Percentiles rank a stretch among this genome's conserved stretches.
Conservation (phyloP, 2,113 vertebrate species). For the Dendropsophus ebraccatus region DNA sequence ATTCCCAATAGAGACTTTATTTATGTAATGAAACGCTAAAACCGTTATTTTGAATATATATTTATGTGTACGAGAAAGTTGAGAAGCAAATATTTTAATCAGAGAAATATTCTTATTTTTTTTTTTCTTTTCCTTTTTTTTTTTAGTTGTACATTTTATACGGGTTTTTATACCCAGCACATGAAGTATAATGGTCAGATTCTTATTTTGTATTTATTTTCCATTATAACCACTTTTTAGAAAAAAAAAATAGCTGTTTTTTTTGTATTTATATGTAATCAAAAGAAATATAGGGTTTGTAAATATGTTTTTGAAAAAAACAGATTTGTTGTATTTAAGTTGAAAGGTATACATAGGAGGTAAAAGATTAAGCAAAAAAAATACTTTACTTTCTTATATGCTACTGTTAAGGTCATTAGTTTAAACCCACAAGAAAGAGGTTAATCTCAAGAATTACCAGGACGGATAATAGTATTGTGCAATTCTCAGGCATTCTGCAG, state of each 20-base stretch:
- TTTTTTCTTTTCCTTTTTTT: constrained; percentile 67
- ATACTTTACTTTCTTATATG: constrained; percentile 80
- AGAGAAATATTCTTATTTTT: constrained; percentile 90
- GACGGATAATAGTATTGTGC: constrained; percentile 79
- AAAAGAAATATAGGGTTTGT: constrained; percentile 88
- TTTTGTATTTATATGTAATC: constrained; percentile 99
- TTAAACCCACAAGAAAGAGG: constrained; percentile 81
- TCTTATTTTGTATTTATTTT: constrained; percentile 99
- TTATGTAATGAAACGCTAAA: constrained; percentile 89
- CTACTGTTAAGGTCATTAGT: constrained; percentile 85
- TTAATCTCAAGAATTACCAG: constrained; percentile 84
- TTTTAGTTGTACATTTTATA: constrained; percentile 99
- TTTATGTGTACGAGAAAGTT: constrained; percentile 97
- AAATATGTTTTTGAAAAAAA: constrained; percentile 82
- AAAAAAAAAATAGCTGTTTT: constrained; percentile 95
- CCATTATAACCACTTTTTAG: constrained; percentile 99
- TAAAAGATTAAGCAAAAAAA: constrained; percentile 77
- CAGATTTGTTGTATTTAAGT: constrained; percentile 84
- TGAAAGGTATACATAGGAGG: constrained; percentile 79
- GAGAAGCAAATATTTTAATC: constrained; percentile 99
- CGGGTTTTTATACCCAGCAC: constrained; percentile 96
- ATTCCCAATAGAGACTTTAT: constrained; percentile 99
- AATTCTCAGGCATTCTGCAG: constrained; percentile 83
- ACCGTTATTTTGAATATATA: constrained; percentile 99
- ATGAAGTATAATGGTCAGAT: constrained; percentile 99